Base-by-base conservation (phyloP, 2,888 invertebrate species). In the Bruchidius siliquastri region DNA sequence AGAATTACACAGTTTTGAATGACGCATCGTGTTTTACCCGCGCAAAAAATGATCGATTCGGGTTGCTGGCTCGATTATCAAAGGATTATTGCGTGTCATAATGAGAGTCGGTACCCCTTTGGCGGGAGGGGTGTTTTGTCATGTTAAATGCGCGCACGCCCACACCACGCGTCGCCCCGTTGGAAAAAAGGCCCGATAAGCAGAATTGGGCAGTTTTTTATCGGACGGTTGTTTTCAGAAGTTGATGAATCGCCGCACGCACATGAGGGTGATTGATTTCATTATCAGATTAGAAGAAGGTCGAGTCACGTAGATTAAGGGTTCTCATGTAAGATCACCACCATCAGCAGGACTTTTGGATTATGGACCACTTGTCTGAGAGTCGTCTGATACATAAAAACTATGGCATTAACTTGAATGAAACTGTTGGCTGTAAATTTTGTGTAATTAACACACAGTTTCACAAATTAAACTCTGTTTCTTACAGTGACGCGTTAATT, bases 111-210 rank as follows among this genome's bases (percentile, higher is more conserved):
- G 21, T 22, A 22, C 22, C 22, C 22, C 69, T 21, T 22, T 69
- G 22, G 18, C 21, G 18, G 22, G 69, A 22, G 69, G 69, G 69
- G 8, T 8, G 69, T 69, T 69, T 69, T 69, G 69, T 69, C 10
- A 69, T 69, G 69, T 69, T 69, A 69, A 69, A 20, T 10, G 69
- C 21, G 22, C 69, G n/a, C 69, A 69, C 69, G 69, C 69, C 69
- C 69, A 21, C 69, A 22, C 69, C 69, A 69, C 69, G 69, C 22
- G 69, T 20, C 22, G 10, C n/a, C 1, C 10, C 20, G 22, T 22
- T 8, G 21, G 8, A 69, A 69, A 69, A 69, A 21, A 22, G 69
- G 69, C 6, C 69, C 21, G 69, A 69, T 69, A 69, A 69, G 22
- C 3, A 22, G 49, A 49, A 49, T 49, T 13, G 49, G 26, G 49